Base-by-base conservation (phyloP, 64 coral and sea anemone genomes). In the Acropora yongei region DNA sequence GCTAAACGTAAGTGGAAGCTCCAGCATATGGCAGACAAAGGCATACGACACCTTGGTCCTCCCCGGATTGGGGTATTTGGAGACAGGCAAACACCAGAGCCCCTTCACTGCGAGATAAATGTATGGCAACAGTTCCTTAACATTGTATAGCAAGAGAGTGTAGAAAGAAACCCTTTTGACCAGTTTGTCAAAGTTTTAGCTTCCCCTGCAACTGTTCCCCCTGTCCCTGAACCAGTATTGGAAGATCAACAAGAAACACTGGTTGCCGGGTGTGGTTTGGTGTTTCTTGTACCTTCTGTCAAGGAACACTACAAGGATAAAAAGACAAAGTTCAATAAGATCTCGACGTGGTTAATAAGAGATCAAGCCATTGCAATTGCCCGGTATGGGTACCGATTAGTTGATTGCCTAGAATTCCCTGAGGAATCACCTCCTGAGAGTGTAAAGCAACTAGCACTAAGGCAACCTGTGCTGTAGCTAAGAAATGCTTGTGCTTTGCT, bases 241-340 rank as follows among this genome's bases (percentile, higher is more conserved):
- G 18, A 58, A 11, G 16, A 30, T 10, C 79, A 82, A 40, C 51
- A 55, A 55, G 53, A 53, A 82, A 40, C 46, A 58, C 79, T 13
- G 12, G 13, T 82, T 88, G 41, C 86, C 76, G 84, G 77, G 8
- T 93, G 91, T 88, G 75, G 76, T 61, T 57, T 88, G 11, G 75
- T 77, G 47, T 80, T 80, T 88, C 75, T 93, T 49, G 83, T 65
- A 73, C 41, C 57, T 17, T 40, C 72, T 44, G 44, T 93, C 1
- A 93, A 66, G 74, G 91, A 93, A n/a, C 91, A 93, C 65, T 93
- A 9, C 14, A 41, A 44, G 43, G 85, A 88, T 81, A 18, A 74
- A 16, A 80, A 57, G 16, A 93, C 87, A 76, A 69, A 84, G 48
- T 49, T 47, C 8, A 93, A 88, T 41, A 93, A 81, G 7, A 57